Evolutionary conservation across 2,888 invertebrate species (phyloP).

Genomic region (Eledone cirrhosa): DNA sequence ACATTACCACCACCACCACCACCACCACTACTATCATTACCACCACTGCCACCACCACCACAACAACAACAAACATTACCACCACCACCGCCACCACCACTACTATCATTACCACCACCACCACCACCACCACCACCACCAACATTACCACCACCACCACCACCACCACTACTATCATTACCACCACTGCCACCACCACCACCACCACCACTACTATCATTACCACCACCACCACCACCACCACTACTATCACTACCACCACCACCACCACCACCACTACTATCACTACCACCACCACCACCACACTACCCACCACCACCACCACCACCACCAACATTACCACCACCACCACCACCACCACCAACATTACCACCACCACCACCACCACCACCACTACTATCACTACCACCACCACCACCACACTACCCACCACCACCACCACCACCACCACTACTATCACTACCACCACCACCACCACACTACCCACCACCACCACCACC

Average conservation of each 20-base stretch:
- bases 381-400: too few species aligned
- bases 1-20: too few species aligned
- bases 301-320: too few species aligned
- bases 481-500: too few species aligned
- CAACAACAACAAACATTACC: not conserved
- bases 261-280: constrained; percentile 38
- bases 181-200: not conserved
- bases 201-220: constrained; percentile 32
- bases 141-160: not conserved
- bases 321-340: too few species aligned
- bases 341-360: too few species aligned
- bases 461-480: too few species aligned
- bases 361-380: too few species aligned
- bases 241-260: constrained; percentile 38
- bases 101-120: not conserved
- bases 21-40: not conserved
- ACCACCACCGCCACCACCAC: not conserved
- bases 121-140: not conserved
- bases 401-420: too few species aligned
- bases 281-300: constrained; percentile 38
- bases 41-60: not conserved
- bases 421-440: too few species aligned
- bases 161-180: not conserved
- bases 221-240: constrained; percentile 40
- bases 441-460: too few species aligned